Base-by-base conservation (phyloP, 2,888 invertebrate species). In the Meghimatium bilineatum region DNA sequence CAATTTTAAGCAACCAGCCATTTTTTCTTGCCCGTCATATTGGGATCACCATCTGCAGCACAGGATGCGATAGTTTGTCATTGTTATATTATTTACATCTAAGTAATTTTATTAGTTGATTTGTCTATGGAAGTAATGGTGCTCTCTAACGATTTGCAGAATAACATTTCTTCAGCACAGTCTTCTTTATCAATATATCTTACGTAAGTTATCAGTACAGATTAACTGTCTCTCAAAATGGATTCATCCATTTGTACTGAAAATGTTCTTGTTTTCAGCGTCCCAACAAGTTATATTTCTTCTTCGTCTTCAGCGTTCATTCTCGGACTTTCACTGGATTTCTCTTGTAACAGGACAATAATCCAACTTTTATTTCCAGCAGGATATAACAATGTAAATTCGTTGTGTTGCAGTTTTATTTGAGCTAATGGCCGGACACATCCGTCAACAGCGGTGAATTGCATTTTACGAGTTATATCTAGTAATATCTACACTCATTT, bases 1-100 rank as follows among this genome's bases (percentile, higher is more conserved):
- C 29, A 67, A 67, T 67, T 32, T 67, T 67, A 67, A 67, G 29
- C 34, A 38, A n/a, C 38, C 34, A 12, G n/a, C n/a, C n/a, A n/a
- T n/a, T 69, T 69, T 69, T 69, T 34, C 38, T 38, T 71, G 26
- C 26, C 38, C 71, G 38, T 71, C 36, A 71, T 71, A 71, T 14
- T 23, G 36, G 69, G 69, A 34, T 20, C 34, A 69, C 34, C 34
- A 69, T 34, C 69, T 69, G 69, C 20, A 20, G 69, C 69, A 69
- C 69, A 69, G 5, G 69, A 36, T 29, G 10, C 3, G 1, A n/a
- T 66, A 66, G 5, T 66, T 60, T 66, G 23, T n/a, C 23, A n/a
- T 66, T 66, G 63, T 6, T 66, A 66, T 66, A 5, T 14, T n/a
- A n/a, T 29, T 29, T 14, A 26, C 26, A 66, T 66, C n/a, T n/a